Conservation (phyloP, 1,140 invertebrate species). For the Panagrolaimus sp. region DNA sequence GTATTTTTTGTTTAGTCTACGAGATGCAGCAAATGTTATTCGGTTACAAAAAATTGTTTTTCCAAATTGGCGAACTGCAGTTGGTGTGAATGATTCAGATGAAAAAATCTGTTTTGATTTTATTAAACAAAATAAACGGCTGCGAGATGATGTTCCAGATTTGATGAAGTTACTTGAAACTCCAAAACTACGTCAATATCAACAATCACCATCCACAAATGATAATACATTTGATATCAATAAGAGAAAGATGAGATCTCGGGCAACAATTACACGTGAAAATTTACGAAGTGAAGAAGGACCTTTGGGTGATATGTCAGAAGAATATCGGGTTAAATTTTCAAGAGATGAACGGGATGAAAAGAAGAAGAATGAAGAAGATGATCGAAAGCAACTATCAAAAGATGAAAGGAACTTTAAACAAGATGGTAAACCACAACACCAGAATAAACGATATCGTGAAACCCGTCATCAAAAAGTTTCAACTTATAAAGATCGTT, state of each 20-base stretch:
- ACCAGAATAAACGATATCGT: no score
- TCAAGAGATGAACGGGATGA: neutral
- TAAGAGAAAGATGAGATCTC: neutral
- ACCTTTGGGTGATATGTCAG: neutral
- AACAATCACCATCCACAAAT: neutral
- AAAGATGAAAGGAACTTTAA: no score
- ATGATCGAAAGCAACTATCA: neutral
- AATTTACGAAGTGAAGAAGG: neutral
- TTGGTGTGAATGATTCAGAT: slow-evolving; percentile 24
- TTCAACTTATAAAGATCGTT: slow-evolving; percentile 11
- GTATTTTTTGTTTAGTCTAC: slow-evolving; percentile 27
- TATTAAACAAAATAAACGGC: slow-evolving; percentile 22
- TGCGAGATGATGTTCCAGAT: slow-evolving; percentile 15
- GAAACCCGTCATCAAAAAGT: neutral
- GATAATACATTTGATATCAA: neutral
- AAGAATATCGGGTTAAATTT: neutral
- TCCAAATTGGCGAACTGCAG: slow-evolving; percentile 31
- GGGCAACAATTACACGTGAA: neutral
- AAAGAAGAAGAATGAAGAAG: neutral
- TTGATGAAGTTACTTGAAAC: slow-evolving; percentile 16
- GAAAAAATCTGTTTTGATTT: slow-evolving; percentile 29
- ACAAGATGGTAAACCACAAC: no score
- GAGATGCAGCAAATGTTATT: slow-evolving; percentile 31
- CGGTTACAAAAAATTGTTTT: slow-evolving; percentile 29
- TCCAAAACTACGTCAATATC: neutral